Evolutionary conservation across 2,888 invertebrate species (phyloP).

Genomic region (Hypomecis punctinalis): DNA sequence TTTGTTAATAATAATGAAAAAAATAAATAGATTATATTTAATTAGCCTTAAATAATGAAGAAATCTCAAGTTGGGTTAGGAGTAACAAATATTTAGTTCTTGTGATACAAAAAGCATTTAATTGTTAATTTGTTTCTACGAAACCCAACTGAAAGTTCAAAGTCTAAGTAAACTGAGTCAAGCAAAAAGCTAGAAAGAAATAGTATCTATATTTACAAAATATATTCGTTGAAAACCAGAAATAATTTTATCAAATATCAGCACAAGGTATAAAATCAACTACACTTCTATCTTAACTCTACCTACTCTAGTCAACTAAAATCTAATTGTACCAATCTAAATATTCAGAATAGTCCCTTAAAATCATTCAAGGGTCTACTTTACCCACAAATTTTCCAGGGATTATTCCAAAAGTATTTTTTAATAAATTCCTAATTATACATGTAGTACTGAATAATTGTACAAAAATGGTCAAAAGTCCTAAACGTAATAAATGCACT

Average conservation of each 20-base stretch:
- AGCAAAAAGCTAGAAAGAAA: slow-evolving; percentile 53
- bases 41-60: slow-evolving; percentile 75
- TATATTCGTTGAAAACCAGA: slow-evolving; percentile 45
- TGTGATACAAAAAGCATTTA: slow-evolving; percentile 34
- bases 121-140: slow-evolving; percentile 63
- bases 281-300: slow-evolving; percentile 22
- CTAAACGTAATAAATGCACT: slow-evolving; percentile 53
- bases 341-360: slow-evolving; percentile 78
- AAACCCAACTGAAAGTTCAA: slow-evolving; percentile 85
- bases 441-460: slow-evolving; percentile 65
- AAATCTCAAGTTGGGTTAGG: slow-evolving; percentile 85
- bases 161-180: slow-evolving; percentile 57
- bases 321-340: slow-evolving; percentile 41
- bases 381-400: slow-evolving; percentile 58
- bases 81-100: slow-evolving; percentile 61
- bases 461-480: slow-evolving; percentile 63
- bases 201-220: slow-evolving; percentile 72
- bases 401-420: slow-evolving; percentile 74
- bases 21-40: slow-evolving; percentile 74
- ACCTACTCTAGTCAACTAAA: slow-evolving; percentile 31
- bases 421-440: slow-evolving; percentile 54
- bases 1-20: slow-evolving; percentile 71
- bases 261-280: slow-evolving; percentile 25
- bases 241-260: slow-evolving; percentile 28
- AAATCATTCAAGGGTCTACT: slow-evolving; percentile 48